Conservation (phyloP, 2,797 vertebrate genomes). For the Spondyliosoma cantharus region DNA sequence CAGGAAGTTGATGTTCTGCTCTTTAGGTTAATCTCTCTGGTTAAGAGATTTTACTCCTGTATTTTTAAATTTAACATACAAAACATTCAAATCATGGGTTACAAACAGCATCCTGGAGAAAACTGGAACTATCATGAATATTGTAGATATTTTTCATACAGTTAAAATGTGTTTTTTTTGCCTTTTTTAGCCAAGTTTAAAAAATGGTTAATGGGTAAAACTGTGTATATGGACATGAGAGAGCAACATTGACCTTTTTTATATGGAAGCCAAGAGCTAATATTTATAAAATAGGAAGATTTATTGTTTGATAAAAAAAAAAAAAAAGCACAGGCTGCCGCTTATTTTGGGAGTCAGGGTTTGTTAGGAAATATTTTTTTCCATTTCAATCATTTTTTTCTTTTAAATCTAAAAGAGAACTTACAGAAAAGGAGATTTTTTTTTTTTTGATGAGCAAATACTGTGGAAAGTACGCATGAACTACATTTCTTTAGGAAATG, state of each 20-base stretch:
- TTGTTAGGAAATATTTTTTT: constrained; percentile 58
- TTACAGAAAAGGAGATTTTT: constrained; percentile 22
- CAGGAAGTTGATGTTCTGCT: constrained; percentile 53
- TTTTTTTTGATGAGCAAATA: constrained; percentile 47
- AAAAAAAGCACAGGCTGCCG: constrained; percentile 72
- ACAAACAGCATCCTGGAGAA: constrained; percentile 75
- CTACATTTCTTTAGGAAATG: constrained; percentile 60
- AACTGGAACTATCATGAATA: constrained; percentile 78
- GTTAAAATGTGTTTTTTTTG: constrained; percentile 48
- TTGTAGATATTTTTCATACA: constrained; percentile 70
- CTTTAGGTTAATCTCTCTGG: constrained; percentile 63
- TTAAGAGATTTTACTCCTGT: constrained; percentile 67
- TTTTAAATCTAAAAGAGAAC: constrained; percentile 47
- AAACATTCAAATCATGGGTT: constrained; percentile 42
- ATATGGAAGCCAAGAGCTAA: constrained; percentile 71
- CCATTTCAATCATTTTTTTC: constrained; percentile 47
- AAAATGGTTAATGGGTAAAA: constrained; percentile 54
- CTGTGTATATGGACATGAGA: constrained; percentile 62
- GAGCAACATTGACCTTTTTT: constrained; percentile 64
- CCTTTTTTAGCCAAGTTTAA: constrained; percentile 49
- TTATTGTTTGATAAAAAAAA: constrained; percentile 71
- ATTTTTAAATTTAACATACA: constrained; percentile 43
- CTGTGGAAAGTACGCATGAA: constrained; percentile 59
- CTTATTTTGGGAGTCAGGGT: constrained; percentile 68
- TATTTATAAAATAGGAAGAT: constrained; percentile 80